Evolutionary conservation across 2,113 vertebrate genomes (phyloP).

Genomic region (Colistium nudipinnis): DNA sequence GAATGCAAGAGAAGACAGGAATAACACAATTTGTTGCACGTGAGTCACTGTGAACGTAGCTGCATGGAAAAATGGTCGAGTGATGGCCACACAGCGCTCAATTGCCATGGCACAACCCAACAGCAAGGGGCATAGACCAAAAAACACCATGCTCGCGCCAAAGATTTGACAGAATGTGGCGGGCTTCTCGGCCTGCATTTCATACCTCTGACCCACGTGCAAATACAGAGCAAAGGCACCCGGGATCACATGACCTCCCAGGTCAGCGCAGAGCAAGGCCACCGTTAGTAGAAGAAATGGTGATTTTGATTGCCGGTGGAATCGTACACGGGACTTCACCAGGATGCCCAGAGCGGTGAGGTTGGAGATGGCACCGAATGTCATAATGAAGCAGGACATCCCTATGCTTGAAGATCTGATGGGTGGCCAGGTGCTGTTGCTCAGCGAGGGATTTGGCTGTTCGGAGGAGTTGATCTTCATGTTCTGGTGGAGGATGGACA

Average conservation of each 20-base stretch:
- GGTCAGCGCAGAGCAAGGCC: constrained; percentile 83
- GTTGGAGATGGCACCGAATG: constrained; percentile 84
- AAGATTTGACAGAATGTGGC: constrained; percentile 81
- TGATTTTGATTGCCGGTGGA: constrained; percentile 75
- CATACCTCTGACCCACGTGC: constrained; percentile 62
- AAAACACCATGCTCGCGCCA: constrained; percentile 88
- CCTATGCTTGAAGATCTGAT: constrained; percentile 48
- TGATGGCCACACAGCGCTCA: constrained; percentile 87
- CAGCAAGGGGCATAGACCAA: constrained; percentile 84
- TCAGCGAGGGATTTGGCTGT: constrained; percentile 16
- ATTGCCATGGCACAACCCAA: constrained; percentile 87
- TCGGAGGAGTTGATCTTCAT: constrained; percentile 49
- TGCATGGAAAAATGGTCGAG: constrained; percentile 82
- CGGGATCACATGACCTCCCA: constrained; percentile 85
- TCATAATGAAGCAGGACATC: constrained; percentile 87
- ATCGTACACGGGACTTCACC: constrained; percentile 71
- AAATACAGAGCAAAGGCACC: constrained; percentile 84
- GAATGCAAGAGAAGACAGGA: constrained; percentile 73
- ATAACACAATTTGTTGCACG: constrained; percentile 64
- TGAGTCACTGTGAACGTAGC: constrained; percentile 76
- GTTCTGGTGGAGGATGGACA: constrained; percentile 18
- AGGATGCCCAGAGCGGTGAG: constrained; percentile 84
- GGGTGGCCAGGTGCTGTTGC: constrained; percentile 1
- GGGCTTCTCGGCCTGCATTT: constrained; percentile 22
- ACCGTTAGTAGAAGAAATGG: constrained; percentile 84